Evolutionary conservation across 2,888 invertebrate genomes (phyloP).

Genomic region (Pandemis cinnamomeana): DNA sequence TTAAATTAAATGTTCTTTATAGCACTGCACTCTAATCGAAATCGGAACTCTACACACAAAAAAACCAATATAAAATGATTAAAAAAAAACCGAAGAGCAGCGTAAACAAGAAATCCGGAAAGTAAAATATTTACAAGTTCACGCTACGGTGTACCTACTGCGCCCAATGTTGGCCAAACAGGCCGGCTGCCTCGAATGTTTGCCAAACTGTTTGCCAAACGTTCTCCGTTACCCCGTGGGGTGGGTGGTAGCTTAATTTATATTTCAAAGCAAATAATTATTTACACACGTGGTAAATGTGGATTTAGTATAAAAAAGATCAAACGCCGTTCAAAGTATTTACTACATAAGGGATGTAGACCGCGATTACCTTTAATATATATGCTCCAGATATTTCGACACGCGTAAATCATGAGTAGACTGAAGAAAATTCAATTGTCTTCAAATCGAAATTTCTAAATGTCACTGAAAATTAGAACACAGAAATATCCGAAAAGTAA

Average conservation of each 20-base stretch:
- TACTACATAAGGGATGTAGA: no score
- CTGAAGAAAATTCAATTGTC: no score
- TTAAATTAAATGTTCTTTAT: neutral
- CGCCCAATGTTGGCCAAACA: conserved; percentile 6
- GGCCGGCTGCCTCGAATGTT: neutral
- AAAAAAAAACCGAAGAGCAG: neutral
- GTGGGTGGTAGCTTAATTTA: neutral
- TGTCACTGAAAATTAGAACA: no score
- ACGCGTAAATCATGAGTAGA: no score
- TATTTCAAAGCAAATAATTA: neutral
- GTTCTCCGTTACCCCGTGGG: neutral
- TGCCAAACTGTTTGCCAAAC: neutral
- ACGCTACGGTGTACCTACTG: neutral
- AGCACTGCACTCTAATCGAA: neutral
- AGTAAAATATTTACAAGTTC: conserved; percentile 18
- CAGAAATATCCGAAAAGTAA: no score
- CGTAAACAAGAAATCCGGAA: conserved; percentile 7
- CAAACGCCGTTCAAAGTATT: neutral
- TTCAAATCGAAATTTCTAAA: no score
- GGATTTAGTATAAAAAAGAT: no score
- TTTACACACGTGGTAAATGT: no score
- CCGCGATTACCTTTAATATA: no score
- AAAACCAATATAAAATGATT: conserved; percentile 2
- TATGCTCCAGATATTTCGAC: no score
- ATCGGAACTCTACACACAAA: conserved; percentile 1